Base-by-base conservation (phyloP, 2,888 invertebrate species). In the Eupithecia tripunctaria region DNA sequence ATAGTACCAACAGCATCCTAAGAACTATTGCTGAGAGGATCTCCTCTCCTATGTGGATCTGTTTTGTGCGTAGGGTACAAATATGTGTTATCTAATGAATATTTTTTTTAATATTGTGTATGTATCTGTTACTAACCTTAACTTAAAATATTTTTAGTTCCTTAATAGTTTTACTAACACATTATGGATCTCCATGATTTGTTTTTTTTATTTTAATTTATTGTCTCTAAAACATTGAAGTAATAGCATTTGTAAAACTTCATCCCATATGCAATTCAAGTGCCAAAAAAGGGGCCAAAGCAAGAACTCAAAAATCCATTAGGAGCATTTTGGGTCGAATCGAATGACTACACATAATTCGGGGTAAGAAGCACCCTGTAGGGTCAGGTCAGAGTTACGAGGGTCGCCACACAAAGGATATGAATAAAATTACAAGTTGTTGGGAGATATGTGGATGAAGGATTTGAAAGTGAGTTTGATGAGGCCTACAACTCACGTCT, bases 321-420 rank as follows among this genome's bases (percentile, higher is more conserved):
- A 74, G 32, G 66, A 71, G 62, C 68, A 51, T 66, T 71, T 73
- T 60, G 71, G 71, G 63, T 69, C 25, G 43, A 60, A 65, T 60
- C 32, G 65, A 64, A 70, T 64, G 69, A 64, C 64, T 38, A 64
- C 64, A 64, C 64, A 64, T 41, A 64, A 64, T 64, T 64, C 15
- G 38, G 41, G 38, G 64, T 64, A 64, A 21, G 60, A 18, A 64
- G 64, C 41, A 36, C 25, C 18, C 36, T 36, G 64, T 15, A 64
- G 64, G 64, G 64, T 41, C 38, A 64, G 38, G 64, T 15, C 25
- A 14, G 25, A 41, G 38, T 64, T 41, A 64, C 64, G 36, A 64
- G 64, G 64, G 38, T 64, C 8, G 6, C 14, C n/a, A 12, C 25
- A 38, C 64, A 64, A 64, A 64, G 38, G 64, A 5, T 41, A 64